Conservation (phyloP, 2,113 vertebrate genomes). For the Cranoglanis bouderius region DNA sequence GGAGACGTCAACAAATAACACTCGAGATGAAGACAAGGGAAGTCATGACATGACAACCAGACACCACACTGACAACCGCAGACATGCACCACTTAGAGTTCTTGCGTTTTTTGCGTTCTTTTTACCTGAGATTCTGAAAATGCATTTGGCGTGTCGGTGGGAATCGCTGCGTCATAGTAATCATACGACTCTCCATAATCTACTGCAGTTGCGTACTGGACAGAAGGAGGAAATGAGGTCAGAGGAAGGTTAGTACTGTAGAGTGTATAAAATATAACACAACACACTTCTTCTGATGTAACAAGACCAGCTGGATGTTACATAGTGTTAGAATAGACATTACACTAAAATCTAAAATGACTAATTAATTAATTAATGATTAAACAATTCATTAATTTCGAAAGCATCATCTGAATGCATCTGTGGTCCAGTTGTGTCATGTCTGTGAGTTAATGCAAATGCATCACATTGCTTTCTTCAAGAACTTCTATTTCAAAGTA, state of each 20-base stretch:
- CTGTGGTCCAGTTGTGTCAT: neutral
- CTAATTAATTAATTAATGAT: neutral
- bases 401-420: conserved; percentile 27
- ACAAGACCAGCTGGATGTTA: conserved; percentile 45
- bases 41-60: conserved; percentile 55
- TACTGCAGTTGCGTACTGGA: conserved; percentile 88
- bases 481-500: neutral
- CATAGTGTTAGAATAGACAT: conserved; percentile 23
- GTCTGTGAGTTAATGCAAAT: neutral
- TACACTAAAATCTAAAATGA: neutral
- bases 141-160: conserved; percentile 80
- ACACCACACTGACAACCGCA: conserved; percentile 65
- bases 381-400: neutral
- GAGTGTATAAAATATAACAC: conserved; percentile 46
- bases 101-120: conserved; percentile 48
- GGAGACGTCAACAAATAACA: neutral
- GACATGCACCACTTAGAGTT: conserved; percentile 45
- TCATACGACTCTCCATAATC: conserved; percentile 92
- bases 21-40: conserved; percentile 32
- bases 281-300: conserved; percentile 33
- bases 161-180: conserved; percentile 87
- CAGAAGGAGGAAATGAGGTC: conserved; percentile 76
- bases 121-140: conserved; percentile 92
- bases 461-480: neutral
- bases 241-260: conserved; percentile 73